Conservation (phyloP, 1,140 invertebrate species). For the Neotoxoptera formosana region DNA sequence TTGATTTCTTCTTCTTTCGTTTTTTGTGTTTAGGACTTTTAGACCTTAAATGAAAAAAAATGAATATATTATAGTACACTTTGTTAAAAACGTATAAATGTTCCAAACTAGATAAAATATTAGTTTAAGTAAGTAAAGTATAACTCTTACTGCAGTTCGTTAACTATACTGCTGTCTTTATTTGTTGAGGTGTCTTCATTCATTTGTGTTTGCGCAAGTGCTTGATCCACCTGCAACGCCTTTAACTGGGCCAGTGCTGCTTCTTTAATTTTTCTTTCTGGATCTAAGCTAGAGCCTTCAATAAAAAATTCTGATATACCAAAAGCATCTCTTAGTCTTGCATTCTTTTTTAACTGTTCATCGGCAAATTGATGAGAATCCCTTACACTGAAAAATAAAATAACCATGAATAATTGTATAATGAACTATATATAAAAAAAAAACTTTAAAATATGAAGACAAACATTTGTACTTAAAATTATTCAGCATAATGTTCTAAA, state of each 20-base stretch:
- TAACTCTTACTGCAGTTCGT: slow-evolving; percentile 48
- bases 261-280: slow-evolving; percentile 81
- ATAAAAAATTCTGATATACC: slow-evolving; percentile 93
- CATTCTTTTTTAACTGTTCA: slow-evolving; percentile 96
- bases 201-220: slow-evolving; percentile 65
- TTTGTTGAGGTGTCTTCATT: slow-evolving; percentile 63
- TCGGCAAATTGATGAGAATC: slow-evolving; percentile 96
- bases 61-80: slow-evolving; percentile 36
- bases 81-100: slow-evolving; percentile 28
- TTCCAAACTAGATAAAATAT: slow-evolving; percentile 18
- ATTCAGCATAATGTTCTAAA: neutral
- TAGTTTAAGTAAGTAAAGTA: slow-evolving; percentile 7
- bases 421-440: neutral
- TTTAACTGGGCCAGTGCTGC: slow-evolving; percentile 67
- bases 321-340: slow-evolving; percentile 88
- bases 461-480: neutral
- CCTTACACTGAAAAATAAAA: slow-evolving; percentile 75
- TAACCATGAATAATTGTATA: slow-evolving; percentile 12
- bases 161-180: slow-evolving; percentile 43
- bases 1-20: slow-evolving; percentile 62
- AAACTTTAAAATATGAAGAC: neutral
- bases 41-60: slow-evolving; percentile 60
- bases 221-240: slow-evolving; percentile 66
- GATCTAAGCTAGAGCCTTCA: slow-evolving; percentile 92
- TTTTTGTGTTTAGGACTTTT: slow-evolving; percentile 60